phyloP scores from a whole-genome alignment of 2,113 vertebrate species.

The Chrysemys picta region DNA sequence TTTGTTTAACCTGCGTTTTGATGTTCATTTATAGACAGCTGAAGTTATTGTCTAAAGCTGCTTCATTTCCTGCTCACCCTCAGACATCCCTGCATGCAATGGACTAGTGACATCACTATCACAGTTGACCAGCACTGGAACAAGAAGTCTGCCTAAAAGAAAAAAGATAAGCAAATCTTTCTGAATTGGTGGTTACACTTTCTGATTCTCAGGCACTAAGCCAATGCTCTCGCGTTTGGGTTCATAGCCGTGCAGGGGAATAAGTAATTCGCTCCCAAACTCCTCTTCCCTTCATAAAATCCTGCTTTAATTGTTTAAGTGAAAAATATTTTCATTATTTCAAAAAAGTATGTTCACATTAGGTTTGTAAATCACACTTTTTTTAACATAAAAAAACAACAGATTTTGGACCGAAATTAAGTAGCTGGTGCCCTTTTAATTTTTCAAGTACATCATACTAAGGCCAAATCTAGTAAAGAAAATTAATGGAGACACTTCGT shows the following conservation, averaged over 20 bases:
- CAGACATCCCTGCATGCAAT: not conserved
- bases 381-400: not conserved
- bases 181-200: not conserved
- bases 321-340: not conserved
- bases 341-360: not conserved
- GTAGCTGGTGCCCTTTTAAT: not conserved
- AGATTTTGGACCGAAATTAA: not conserved
- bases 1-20: conserved; percentile 23
- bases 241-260: not conserved
- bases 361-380: not conserved
- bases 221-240: not conserved
- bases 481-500: not conserved
- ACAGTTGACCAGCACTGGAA: not conserved
- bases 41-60: not conserved
- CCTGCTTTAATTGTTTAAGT: not conserved
- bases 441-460: accelerated
- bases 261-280: not conserved
- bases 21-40: not conserved
- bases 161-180: not conserved
- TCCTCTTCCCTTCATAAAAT: not conserved
- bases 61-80: not conserved
- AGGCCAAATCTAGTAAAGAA: not conserved
- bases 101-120: not conserved
- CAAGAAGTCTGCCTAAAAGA: conserved; percentile 2
- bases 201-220: not conserved